Base-by-base conservation (phyloP, 1,140 invertebrate species). In the Muscidifurax raptorellus region DNA sequence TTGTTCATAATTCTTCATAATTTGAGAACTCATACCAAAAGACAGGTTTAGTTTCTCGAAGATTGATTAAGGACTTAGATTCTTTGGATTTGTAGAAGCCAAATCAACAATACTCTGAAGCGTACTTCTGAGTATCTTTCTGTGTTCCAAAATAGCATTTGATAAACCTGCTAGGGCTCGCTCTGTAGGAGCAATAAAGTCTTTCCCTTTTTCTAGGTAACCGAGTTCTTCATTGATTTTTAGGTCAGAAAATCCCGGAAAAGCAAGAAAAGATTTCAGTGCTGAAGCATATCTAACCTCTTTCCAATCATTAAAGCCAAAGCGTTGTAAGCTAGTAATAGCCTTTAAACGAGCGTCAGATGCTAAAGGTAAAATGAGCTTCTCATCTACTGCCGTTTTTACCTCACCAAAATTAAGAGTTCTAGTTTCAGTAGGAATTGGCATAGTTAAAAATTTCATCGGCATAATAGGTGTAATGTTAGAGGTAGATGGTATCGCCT, bases 141-240 rank as follows among this genome's bases (percentile, higher is more conserved):
- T 83, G 64, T 85, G 84, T 12, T 82, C 72, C 1, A 87, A 36
- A 15, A 84, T 80, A 18, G 85, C 87, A 32, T 87, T 86, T 36
- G 80, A 84, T n/a, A 86, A 52, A 59, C 85, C 85, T 15, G 30
- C 81, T 22, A 86, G 66, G 18, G 71, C 82, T 47, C 83, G 15
- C 4, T 86, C 85, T 6, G 80, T 83, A 15, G 80, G 59, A 25
- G 47, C 1, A 30, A 36, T 7, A 22, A 47, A 22, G 30, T 86
- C 75, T 40, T 77, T 86, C 18, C 74, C 44, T 40, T 84, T 86
- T 9, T 86, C 82, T 7, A 87, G 44, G 28, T 87, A 69, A 44
- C 80, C 85, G n/a, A 88, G 74, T 28, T 88, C 86, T 52, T 87
- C 86, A 67, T 87, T 87, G 7, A 88, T 66, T 59, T 84, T 88